These are phyloP conservation scores for Papilio machaon DNA, from an alignment of 1,140 invertebrate species.

Conservation along the genomic window DNA sequence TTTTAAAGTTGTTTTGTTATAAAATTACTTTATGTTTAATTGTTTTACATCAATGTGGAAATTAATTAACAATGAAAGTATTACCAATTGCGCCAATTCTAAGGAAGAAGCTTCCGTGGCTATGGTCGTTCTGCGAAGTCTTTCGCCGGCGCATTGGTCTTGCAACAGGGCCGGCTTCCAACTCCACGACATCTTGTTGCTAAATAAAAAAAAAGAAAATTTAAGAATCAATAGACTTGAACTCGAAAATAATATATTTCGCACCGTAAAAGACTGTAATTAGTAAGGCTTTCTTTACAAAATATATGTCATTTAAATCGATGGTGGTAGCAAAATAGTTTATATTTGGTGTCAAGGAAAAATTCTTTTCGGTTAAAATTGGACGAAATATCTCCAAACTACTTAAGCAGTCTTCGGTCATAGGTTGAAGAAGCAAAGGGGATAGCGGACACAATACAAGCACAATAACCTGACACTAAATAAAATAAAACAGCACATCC, in stretches of 20 bases:
- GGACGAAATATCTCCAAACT: slow-evolving; percentile 29
- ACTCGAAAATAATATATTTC: neutral
- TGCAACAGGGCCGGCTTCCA: slow-evolving; percentile 87
- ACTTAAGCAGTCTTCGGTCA: slow-evolving; percentile 35
- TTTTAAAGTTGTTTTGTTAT: slow-evolving; percentile 27
- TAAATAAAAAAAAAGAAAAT: slow-evolving; percentile 47
- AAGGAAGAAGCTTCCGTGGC: slow-evolving; percentile 97
- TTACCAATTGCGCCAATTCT: slow-evolving; percentile 97
- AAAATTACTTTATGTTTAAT: neutral
- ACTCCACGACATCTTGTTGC: slow-evolving; percentile 83
- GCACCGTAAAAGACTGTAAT: slow-evolving; percentile 15
- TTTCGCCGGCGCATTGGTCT: slow-evolving; percentile 90
- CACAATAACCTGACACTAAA: slow-evolving; percentile 57
- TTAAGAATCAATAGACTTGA: slow-evolving; percentile 14
- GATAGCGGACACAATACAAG: slow-evolving; percentile 62
- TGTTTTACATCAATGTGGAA: neutral
- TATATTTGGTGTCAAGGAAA: slow-evolving; percentile 13
- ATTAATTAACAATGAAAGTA: slow-evolving; percentile 35
- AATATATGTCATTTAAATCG: slow-evolving; percentile 12
- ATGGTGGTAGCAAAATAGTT: slow-evolving; percentile 33
- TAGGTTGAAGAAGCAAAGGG: slow-evolving; percentile 53
- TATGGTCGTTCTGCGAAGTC: slow-evolving; percentile 95
- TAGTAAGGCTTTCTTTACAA: slow-evolving; percentile 25
- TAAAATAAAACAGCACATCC: slow-evolving; percentile 78
- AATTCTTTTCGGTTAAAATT: slow-evolving; percentile 27